Evolutionary conservation across 2,797 vertebrate genomes (phyloP).

Genomic region (Dicrostonyx torquatus): DNA sequence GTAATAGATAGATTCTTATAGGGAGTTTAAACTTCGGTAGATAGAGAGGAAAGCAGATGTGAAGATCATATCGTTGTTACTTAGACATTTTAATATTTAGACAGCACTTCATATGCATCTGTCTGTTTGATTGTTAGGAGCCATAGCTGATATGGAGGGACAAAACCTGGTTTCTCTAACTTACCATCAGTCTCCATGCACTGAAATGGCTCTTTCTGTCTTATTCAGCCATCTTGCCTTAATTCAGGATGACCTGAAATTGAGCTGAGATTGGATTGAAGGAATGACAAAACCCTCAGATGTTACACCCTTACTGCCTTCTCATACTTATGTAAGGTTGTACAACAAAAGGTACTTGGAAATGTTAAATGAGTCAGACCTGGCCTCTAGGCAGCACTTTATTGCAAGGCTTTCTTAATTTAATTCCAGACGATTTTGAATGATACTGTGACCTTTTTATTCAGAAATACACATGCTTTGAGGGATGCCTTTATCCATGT

Average conservation of each 20-base stretch:
- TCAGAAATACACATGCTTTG: conserved; percentile 41
- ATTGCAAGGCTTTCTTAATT: conserved; percentile 18
- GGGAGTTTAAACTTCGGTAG: background rate
- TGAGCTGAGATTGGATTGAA: background rate
- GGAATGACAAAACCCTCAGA: conserved; percentile 7
- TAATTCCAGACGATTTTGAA: conserved; percentile 41
- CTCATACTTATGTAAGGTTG: conserved; percentile 41
- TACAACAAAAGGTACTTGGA: conserved; percentile 29
- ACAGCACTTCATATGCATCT: background rate
- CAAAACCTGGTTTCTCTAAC: conserved; percentile 8
- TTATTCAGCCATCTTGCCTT: conserved; percentile 28
- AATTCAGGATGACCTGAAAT: conserved; percentile 60
- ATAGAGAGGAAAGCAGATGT: background rate
- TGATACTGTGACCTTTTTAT: conserved; percentile 23
- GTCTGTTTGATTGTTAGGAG: conserved; percentile 38
- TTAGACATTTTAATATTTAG: background rate
- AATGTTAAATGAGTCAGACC: conserved; percentile 53
- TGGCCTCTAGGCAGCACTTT: conserved; percentile 6
- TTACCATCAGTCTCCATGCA: background rate
- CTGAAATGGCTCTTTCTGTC: background rate
- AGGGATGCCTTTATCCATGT: conserved; percentile 7
- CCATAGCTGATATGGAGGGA: background rate
- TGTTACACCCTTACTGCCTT: background rate
- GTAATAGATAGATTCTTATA: background rate
- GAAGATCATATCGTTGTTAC: background rate